phyloP scores from a whole-genome alignment of 2,113 vertebrate species.

The Thamnaconus septentrionalis region DNA sequence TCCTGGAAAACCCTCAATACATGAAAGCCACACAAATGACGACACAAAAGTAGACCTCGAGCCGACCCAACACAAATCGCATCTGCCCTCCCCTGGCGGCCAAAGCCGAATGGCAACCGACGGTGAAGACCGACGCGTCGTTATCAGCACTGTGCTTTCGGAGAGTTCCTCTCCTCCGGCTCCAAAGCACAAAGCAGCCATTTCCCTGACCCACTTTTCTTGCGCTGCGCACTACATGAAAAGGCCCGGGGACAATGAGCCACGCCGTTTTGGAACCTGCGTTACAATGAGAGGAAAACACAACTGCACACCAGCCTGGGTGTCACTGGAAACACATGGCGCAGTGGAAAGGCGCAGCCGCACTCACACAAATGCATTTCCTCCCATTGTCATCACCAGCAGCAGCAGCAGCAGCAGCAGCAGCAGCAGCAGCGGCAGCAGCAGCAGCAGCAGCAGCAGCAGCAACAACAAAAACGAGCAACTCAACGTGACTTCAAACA shows the following conservation, averaged over 20 bases:
- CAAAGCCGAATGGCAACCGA: constrained; percentile 28
- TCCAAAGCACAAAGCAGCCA: constrained; percentile 49
- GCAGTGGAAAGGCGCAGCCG: constrained; percentile 57
- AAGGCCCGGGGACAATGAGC: constrained; percentile 68
- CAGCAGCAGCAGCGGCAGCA: constrained; percentile 4
- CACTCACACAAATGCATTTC: constrained; percentile 36
- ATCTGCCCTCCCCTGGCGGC: constrained; percentile 16
- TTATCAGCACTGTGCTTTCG: constrained; percentile 28
- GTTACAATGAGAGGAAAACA: constrained; percentile 77
- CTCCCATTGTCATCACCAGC: constrained; percentile 53
- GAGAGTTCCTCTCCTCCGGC: constrained; percentile 42
- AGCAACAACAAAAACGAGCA: constrained; percentile 24
- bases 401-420: neutral
- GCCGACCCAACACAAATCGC: constrained; percentile 4
- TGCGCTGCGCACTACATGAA: constrained; percentile 71
- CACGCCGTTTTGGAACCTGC: constrained; percentile 61
- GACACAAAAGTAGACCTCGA: constrained; percentile 10
- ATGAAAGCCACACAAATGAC: constrained; percentile 13
- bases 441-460: too few relatives aligned
- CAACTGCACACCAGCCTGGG: constrained; percentile 58
- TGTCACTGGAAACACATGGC: constrained; percentile 61
- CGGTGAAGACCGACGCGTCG: constrained; percentile 7
- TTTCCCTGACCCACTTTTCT: constrained; percentile 72
- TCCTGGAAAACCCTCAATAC: neutral
- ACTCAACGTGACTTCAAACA: constrained; percentile 37